Evolutionary conservation across 2,113 vertebrate genomes (phyloP), one percentile per base, ranked within the genome.

Genomic region (Nipponia nippon): DNA sequence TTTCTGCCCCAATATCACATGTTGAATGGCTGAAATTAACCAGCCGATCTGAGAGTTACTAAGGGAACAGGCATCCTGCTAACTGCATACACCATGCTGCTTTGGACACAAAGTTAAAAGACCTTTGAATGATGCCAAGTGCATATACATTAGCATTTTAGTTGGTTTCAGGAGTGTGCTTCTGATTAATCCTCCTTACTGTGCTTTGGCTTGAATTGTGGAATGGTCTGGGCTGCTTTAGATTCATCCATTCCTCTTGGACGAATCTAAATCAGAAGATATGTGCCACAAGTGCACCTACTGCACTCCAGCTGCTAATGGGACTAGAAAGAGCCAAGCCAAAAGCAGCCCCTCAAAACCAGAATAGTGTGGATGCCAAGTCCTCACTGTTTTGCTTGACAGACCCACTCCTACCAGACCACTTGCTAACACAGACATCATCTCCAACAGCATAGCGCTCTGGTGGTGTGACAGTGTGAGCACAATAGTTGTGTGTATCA

Each of bases 111-210:
- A 53, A 0, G 0, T 59, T 91, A 3, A 21, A 50, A 94, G 93
- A 93, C 84, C 70, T 94, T 61, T 91, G 70, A 82, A 40, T 25
- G 52, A 82, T 89, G 81, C 91, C 89, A 97, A 89, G 65, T 67
- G 47, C 12, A 29, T 3, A 79, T 2, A n/a, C 61, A 91, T 96
- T 75, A 87, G 78, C 93, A 95, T 94, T 96, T 96, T 16, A 78
- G 76, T 50, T 67, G 56, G 55, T 93, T 96, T 95, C 21, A 32
- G 69, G 65, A 93, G 73, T 17, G 30, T 72, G 61, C 81, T 95
- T 96, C 78, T 79, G 81, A 91, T 87, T 96, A 96, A 94, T 93
- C 81, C 89, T 87, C 13, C 80, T 93, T 20, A 61, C 89, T 89
- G 69, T 76, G 87, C 81, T 85, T 85, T 96, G 93, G 91, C 93